phyloP scores from a whole-genome alignment of 1,140 invertebrate genomes.

The Pinna nobilis region DNA sequence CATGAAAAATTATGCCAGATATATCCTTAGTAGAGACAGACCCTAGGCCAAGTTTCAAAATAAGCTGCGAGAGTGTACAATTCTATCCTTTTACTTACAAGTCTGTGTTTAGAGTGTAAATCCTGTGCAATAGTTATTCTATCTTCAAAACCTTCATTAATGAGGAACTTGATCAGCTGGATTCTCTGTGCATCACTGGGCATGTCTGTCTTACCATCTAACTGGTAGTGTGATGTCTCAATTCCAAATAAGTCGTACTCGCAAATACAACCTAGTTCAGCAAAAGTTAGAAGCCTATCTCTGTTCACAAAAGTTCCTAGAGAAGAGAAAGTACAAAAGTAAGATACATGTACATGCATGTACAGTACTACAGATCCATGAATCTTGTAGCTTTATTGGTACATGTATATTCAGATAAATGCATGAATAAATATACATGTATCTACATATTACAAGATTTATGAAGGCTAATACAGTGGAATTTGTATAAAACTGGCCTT shows the following conservation, averaged over 20 bases:
- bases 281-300: constrained; percentile 83
- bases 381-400: too few relatives aligned
- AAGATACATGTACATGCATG: not conserved
- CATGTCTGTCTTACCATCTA: constrained; percentile 82
- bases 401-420: too few relatives aligned
- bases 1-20: too few relatives aligned
- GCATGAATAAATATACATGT: too few relatives aligned
- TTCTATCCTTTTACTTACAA: too few relatives aligned
- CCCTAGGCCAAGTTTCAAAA: too few relatives aligned
- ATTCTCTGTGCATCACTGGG: constrained; percentile 87
- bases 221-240: constrained; percentile 87
- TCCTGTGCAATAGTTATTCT: constrained; percentile 86
- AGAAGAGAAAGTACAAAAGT: constrained; percentile 5
- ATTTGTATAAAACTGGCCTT: too few relatives aligned
- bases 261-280: constrained; percentile 82
- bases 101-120: constrained; percentile 89
- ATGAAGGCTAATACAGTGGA: too few relatives aligned
- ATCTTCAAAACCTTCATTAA: constrained; percentile 81
- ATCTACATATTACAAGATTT: too few relatives aligned
- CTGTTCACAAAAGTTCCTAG: constrained; percentile 82
- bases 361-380: too few relatives aligned
- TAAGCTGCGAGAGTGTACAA: too few relatives aligned
- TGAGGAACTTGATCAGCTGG: constrained; percentile 79
- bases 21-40: too few relatives aligned
- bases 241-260: constrained; percentile 90